Conservation (phyloP, 1,140 invertebrate species). For the Lycorma delicatula region DNA sequence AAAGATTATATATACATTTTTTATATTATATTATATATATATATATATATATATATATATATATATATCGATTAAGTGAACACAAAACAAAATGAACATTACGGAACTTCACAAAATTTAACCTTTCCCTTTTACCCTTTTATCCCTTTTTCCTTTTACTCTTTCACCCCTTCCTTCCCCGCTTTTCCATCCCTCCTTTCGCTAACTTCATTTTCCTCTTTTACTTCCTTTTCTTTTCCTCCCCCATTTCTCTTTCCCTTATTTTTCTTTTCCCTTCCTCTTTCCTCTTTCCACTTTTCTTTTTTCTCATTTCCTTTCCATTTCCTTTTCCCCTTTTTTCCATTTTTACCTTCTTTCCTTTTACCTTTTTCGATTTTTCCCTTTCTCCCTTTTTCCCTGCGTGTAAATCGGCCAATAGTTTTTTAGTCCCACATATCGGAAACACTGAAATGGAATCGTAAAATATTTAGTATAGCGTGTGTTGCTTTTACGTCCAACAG, state of each 20-base stretch:
- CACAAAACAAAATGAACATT: too few relatives aligned
- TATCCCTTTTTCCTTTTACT: not conserved
- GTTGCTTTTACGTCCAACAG: too few relatives aligned
- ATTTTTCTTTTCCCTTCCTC: not conserved
- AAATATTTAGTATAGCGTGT: too few relatives aligned
- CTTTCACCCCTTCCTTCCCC: not conserved
- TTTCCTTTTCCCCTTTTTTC: not conserved
- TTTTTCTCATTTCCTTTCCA: constrained; percentile 1
- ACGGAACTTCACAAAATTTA: not conserved
- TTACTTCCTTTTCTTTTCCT: not conserved
- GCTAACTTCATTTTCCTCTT: not conserved
- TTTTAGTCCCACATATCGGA: too few relatives aligned
- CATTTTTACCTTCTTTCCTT: not conserved
- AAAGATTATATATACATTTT: too few relatives aligned
- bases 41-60: too few relatives aligned
- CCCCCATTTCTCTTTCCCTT: not conserved
- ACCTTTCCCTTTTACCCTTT: not conserved
- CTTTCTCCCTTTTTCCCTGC: not conserved
- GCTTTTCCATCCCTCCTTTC: not conserved
- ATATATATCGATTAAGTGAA: too few relatives aligned
- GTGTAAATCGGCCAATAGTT: too few relatives aligned
- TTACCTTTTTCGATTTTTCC: not conserved
- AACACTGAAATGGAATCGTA: too few relatives aligned
- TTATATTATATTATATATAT: too few relatives aligned
- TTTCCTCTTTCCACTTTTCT: not conserved